Conservation (phyloP, 2,113 vertebrate genomes). For the Muscicapa adusta region DNA sequence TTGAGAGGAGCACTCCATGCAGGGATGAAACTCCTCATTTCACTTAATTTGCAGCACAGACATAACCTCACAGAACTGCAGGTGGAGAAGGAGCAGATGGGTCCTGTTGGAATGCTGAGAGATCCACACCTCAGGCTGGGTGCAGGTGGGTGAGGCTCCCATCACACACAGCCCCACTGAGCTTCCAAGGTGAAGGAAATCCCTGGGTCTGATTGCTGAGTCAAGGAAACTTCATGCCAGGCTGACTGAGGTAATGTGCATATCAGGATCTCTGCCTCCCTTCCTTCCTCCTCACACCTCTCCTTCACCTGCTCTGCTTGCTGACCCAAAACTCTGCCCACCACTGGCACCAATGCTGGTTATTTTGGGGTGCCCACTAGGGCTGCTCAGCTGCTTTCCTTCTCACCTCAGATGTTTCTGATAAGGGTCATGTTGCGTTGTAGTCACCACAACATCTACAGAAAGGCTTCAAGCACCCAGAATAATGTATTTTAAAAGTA, state of each 20-base stretch:
- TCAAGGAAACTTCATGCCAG: background rate
- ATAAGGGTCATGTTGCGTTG: background rate
- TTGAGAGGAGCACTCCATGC: background rate
- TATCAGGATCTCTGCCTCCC: background rate
- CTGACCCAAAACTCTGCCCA: background rate
- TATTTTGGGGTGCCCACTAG: background rate
- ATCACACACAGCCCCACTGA: background rate
- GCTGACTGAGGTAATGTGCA: background rate
- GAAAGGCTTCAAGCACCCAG: background rate
- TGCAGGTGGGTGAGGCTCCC: background rate
- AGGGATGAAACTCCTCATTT: background rate
- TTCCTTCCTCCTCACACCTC: background rate
- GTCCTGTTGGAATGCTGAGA: background rate
- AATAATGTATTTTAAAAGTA: background rate
- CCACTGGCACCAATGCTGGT: fast-evolving
- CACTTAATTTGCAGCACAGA: background rate
- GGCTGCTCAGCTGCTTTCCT: background rate
- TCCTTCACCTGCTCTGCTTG: background rate
- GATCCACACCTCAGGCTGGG: fast-evolving
- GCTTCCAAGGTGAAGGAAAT: background rate
- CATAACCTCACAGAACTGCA: background rate
- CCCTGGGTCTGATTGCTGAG: background rate
- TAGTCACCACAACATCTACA: background rate
- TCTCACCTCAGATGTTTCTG: background rate
- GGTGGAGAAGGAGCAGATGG: background rate